Base-by-base conservation (phyloP, 2,888 invertebrate species). In the Sminthurinus aureus region DNA sequence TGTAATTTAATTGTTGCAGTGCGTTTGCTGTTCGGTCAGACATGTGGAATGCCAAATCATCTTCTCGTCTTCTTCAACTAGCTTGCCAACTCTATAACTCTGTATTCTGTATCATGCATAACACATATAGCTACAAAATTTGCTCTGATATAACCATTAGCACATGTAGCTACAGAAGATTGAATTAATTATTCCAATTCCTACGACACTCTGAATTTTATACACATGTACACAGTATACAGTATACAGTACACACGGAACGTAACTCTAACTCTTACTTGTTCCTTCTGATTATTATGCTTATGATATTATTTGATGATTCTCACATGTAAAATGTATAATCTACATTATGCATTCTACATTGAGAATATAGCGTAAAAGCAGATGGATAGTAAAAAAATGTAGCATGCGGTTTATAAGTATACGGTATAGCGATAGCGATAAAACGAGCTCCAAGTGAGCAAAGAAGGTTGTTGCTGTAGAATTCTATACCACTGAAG, bases 1-100 rank as follows among this genome's bases (percentile, higher is more conserved):
- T 81, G 80, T 71, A 81, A 73, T 81, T 69, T 71, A 81, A 81
- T 81, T 71, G 73, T 38, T 81, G 73, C 80, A 71, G 73, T 81
- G 80, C 80, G 80, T 81, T 38, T 38, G 38, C 80, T 52, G 73
- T 52, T 81, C 80, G 73, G 80, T 81, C 71, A 80, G 80, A 80
- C 71, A 80, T 71, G 71, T 81, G 80, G 80, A 81, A 81, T 81
- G 80, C 50, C 77, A 58, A 58, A 58, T 52, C 51, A 58, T 77
- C 77, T 58, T 18, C 77, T 22, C n/a, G 20, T 52, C 51, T 22
- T 77, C 77, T 58, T 18, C 77, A 52, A 52, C 24, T 22, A 77
- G 52, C 77, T 58, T 26, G 38, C 24, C 74, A 22, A 24, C 38
- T 26, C 24, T 18, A 22, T 74, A 74, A 73, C 24, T 24, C 73